Base-by-base conservation (phyloP, 1,140 invertebrate genomes). In the Chelonus insularis region DNA sequence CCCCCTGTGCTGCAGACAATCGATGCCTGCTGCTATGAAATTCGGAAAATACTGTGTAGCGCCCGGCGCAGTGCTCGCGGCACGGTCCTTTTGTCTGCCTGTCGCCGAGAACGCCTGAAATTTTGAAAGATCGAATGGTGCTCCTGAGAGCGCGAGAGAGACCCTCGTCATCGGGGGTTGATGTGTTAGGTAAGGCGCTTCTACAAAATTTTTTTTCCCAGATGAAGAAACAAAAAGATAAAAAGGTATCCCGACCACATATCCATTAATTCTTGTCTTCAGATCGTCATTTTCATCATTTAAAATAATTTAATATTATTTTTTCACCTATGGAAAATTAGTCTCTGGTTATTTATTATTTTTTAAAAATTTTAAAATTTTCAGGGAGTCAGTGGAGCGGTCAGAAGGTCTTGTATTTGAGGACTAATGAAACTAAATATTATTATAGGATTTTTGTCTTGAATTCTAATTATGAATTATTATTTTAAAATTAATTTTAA, bases 1-100 rank as follows among this genome's bases (percentile, higher is more conserved):
- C 43, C 18, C n/a, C 43, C 7, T 18, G 14, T 18, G 43, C 43
- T 32, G 23, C 54, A 7, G 55, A 45, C 21, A 12, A 57, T 57
- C 55, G 55, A 7, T 47, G 39, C 41, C 51, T 55, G 32, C 37
- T 41, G 20, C 6, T 56, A 25, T 45, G 41, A 57, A 57, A 50
- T 50, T 50, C 25, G 47, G 23, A 29, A 76, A 74, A 75, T 68
- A 72, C 58, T 71, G 65, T 57, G 66, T 47, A 56, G 14, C 57
- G 63, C 57, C 61, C 55, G 32, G 41, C 9, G 67, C 57, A 62
- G 64, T 57, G 50, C 60, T 34, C 58, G 52, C 34, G 12, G 58
- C 48, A 45, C 16, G 47, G 20, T 12, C 25, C 63, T 50, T 69
- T 76, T 76, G 74, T 76, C 29, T 61, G 64, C 51, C 71, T 75